Evolutionary conservation across 2,113 vertebrate species (phyloP).

Genomic region (Empidonax alnorum): DNA sequence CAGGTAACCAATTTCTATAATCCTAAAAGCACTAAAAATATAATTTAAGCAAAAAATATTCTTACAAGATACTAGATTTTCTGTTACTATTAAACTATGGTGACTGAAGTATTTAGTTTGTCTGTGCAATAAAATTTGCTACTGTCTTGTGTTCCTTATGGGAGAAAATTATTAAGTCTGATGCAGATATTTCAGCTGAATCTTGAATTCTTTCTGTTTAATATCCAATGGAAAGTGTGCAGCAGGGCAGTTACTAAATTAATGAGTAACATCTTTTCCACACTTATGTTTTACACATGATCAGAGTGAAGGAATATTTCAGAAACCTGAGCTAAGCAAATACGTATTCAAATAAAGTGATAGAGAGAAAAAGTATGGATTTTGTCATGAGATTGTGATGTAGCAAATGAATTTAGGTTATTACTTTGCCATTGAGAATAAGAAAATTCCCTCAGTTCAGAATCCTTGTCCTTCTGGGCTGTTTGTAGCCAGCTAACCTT

Average conservation of each 20-base stretch:
- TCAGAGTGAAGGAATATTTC: neutral
- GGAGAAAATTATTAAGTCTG: neutral
- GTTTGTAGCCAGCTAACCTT: neutral
- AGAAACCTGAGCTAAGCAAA: neutral
- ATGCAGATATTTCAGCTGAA: neutral
- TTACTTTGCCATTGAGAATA: neutral
- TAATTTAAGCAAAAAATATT: neutral
- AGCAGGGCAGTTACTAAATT: neutral
- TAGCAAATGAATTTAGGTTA: neutral
- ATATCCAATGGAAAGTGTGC: neutral
- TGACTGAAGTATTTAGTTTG: neutral
- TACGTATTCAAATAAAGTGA: neutral
- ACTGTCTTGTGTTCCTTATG: neutral
- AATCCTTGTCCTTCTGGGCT: neutral
- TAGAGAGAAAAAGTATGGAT: neutral
- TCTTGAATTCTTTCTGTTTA: neutral
- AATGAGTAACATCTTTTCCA: neutral
- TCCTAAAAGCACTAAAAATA: neutral
- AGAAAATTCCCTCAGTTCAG: neutral
- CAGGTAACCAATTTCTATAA: neutral
- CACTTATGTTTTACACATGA: neutral
- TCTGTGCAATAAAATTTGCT: neutral
- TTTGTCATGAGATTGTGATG: neutral
- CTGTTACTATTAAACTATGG: neutral
- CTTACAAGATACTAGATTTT: neutral